Evolutionary conservation across 1,140 invertebrate species (phyloP).

Genomic region (Nephila pilipes): DNA sequence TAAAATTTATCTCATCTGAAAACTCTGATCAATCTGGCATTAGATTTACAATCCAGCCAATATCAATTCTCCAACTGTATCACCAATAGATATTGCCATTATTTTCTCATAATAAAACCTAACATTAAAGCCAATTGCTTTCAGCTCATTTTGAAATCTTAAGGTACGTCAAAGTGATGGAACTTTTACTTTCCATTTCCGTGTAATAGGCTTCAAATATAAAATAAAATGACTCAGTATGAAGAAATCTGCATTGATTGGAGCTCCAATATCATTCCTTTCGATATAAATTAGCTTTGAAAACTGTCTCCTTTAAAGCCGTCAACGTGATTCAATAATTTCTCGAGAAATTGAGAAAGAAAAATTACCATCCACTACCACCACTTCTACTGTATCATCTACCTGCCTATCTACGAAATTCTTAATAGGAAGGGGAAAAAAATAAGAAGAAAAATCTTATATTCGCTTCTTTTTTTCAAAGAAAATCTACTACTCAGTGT

Average conservation of each 20-base stretch:
- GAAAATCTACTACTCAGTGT: constrained; percentile 8
- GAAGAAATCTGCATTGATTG: constrained; percentile 3
- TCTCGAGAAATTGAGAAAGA: constrained; percentile 48
- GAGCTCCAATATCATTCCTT: constrained; percentile 29
- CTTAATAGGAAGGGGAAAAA: not conserved
- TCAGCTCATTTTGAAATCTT: not conserved
- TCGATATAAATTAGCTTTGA: constrained; percentile 41
- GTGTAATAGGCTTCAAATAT: not conserved
- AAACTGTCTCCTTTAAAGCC: constrained; percentile 21
- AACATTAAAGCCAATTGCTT: too few species aligned
- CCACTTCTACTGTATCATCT: not conserved
- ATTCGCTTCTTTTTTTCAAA: not conserved
- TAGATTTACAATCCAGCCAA: too few species aligned
- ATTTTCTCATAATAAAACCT: too few species aligned
- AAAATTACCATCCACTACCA: constrained; percentile 9
- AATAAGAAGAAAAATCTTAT: not conserved
- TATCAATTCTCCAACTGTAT: too few species aligned
- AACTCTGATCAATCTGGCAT: too few species aligned
- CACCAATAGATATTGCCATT: too few species aligned
- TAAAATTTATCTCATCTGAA: too few species aligned
- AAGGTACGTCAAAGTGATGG: not conserved
- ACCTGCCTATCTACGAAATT: not conserved
- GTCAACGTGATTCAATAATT: constrained; percentile 51
- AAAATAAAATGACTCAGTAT: not conserved
- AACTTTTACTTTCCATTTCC: not conserved